These are phyloP conservation scores for Boleophthalmus pectinirostris DNA, from an alignment of 2,113 vertebrate genomes.

Conservation along the genomic window DNA sequence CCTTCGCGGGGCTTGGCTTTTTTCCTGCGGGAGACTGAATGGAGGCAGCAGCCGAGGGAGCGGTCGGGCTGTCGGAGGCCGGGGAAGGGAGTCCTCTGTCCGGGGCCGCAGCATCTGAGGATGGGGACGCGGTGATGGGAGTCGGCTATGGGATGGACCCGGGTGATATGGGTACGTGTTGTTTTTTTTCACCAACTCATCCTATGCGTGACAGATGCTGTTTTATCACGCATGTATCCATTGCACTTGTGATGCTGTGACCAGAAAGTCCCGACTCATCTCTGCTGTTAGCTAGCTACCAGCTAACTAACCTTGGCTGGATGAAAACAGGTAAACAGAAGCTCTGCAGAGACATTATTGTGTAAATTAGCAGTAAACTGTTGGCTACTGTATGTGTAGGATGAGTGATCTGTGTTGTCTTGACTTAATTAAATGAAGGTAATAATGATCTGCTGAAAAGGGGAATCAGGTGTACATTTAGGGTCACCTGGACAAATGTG, in stretches of 20 bases:
- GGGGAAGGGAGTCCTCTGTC: constrained; percentile 74
- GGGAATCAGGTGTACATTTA: background rate
- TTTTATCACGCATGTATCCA: background rate
- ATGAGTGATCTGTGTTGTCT: background rate
- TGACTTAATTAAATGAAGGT: background rate
- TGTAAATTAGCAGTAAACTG: background rate
- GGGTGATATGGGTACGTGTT: constrained; percentile 71
- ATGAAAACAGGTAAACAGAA: constrained; percentile 43
- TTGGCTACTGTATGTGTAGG: background rate
- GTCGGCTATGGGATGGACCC: constrained; percentile 73
- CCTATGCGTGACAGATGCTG: background rate
- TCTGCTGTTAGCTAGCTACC: constrained; percentile 65
- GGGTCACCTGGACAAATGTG: background rate
- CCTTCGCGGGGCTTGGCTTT: constrained; percentile 39
- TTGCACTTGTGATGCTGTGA: constrained; percentile 9
- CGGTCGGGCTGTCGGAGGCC: constrained; percentile 78
- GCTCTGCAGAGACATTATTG: background rate
- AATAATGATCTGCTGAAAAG: too few species aligned
- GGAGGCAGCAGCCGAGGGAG: constrained; percentile 80
- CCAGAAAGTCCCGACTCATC: constrained; percentile 70
- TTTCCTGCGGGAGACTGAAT: constrained; percentile 73
- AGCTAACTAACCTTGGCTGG: constrained; percentile 52
- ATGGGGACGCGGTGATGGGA: constrained; percentile 73
- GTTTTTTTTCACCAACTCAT: background rate
- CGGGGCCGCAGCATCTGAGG: constrained; percentile 75